phyloP scores from a whole-genome alignment of 2,888 invertebrate genomes.

The Campaea margaritaria region DNA sequence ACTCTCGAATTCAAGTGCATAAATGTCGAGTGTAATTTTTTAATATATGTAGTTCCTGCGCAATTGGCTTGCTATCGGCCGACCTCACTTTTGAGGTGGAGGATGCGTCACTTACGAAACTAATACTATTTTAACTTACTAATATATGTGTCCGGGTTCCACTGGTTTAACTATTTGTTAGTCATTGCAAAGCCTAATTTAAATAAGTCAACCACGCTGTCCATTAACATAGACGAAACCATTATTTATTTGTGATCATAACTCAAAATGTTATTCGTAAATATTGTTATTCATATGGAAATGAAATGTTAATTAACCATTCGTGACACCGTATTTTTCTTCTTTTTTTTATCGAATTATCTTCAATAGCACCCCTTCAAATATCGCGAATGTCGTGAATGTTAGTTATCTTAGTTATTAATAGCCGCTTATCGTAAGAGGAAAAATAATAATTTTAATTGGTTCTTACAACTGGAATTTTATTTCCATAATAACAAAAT shows the following conservation, averaged over 20 bases:
- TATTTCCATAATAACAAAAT: too few relatives aligned
- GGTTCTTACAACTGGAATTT: neutral
- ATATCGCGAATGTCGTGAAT: constrained; percentile 3
- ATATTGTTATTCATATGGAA: constrained; percentile 4
- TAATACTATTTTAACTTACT: constrained; percentile 53
- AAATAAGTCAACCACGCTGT: constrained; percentile 41
- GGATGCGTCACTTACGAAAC: constrained; percentile 60
- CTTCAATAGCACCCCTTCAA: constrained; percentile 8
- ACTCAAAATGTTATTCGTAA: neutral
- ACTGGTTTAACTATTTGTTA: constrained; percentile 59
- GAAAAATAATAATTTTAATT: constrained; percentile 19
- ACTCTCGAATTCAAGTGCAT: constrained; percentile 6
- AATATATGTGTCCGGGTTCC: constrained; percentile 64
- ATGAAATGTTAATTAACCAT: constrained; percentile 1
- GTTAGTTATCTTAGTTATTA: constrained; percentile 21
- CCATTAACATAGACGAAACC: constrained; percentile 22
- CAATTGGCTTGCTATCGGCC: constrained; percentile 63
- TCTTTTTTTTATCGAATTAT: constrained; percentile 15
- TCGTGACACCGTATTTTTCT: constrained; percentile 2
- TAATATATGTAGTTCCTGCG: constrained; percentile 62
- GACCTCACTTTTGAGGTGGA: constrained; percentile 50
- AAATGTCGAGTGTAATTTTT: constrained; percentile 29
- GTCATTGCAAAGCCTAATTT: constrained; percentile 55
- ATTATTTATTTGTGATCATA: constrained; percentile 10
- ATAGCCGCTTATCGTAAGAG: constrained; percentile 23